Evolutionary conservation across 35 echinoderm and acorn worm species (phyloP).

Genomic region (Ptychodera flava): DNA sequence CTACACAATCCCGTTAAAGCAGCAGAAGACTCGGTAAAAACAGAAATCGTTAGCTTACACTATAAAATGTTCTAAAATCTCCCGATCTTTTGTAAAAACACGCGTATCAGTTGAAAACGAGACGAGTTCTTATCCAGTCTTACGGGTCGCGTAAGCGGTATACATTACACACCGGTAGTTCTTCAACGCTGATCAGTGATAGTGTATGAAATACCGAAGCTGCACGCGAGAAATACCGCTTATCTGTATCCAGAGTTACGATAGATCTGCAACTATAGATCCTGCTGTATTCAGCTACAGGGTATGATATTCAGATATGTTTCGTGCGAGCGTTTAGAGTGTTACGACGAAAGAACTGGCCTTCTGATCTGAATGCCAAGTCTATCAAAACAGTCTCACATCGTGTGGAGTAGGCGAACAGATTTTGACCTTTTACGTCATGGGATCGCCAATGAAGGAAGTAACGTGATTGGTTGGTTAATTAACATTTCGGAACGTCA

Average conservation of each 20-base stretch:
- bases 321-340: background rate
- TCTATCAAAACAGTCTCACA: slow-evolving; percentile 2
- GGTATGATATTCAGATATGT: background rate
- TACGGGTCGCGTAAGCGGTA: too few species aligned
- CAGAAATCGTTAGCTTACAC: too few species aligned
- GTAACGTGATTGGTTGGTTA: background rate
- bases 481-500: background rate
- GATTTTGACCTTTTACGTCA: background rate
- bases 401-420: background rate
- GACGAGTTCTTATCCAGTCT: too few species aligned
- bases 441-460: background rate
- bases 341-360: background rate
- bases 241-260: background rate
- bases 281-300: background rate
- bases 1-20: too few species aligned
- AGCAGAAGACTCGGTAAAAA: too few species aligned
- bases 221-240: background rate
- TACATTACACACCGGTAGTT: too few species aligned
- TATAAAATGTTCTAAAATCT: too few species aligned
- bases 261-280: background rate
- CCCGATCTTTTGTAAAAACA: too few species aligned
- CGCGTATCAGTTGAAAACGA: too few species aligned
- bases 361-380: background rate
- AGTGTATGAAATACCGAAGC: too few species aligned
- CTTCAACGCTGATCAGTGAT: too few species aligned